Conservation (phyloP, 2,113 vertebrate genomes). For the Coptodon bakossiorum region DNA sequence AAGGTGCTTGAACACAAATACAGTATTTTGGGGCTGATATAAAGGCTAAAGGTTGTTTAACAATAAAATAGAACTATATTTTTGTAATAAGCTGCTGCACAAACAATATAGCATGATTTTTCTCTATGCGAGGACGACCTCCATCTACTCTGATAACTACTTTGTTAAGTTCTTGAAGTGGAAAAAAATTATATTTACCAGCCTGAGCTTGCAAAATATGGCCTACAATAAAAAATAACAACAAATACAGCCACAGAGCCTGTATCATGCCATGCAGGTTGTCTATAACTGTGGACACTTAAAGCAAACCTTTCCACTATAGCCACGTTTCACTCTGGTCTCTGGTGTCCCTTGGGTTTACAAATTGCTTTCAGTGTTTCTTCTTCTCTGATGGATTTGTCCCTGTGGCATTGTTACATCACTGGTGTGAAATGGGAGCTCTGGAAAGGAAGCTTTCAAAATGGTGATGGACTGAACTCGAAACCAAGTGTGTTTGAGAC, state of each 20-base stretch:
- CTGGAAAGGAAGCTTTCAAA: neutral
- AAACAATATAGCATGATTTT: neutral
- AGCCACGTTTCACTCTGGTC: neutral
- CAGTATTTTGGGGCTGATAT: neutral
- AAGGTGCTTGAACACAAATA: neutral
- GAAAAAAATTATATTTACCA: neutral
- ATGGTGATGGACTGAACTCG: neutral
- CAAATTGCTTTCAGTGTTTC: neutral
- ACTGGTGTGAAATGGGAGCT: neutral
- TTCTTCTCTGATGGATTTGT: neutral
- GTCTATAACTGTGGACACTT: neutral
- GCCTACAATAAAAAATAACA: neutral
- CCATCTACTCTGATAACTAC: neutral
- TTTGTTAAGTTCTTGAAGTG: neutral
- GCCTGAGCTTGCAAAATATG: neutral
- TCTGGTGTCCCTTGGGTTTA: neutral
- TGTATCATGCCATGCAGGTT: neutral
- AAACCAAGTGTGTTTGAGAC: neutral
- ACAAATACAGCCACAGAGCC: neutral
- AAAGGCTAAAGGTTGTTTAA: neutral
- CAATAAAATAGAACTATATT: neutral
- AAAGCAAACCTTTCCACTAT: neutral
- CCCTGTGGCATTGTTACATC: neutral
- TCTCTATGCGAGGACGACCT: neutral
- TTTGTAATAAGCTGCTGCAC: neutral